These are phyloP conservation scores for Trichomalopsis sarcophagae DNA, from an alignment of 1,140 invertebrate species.

Conservation along the genomic window DNA sequence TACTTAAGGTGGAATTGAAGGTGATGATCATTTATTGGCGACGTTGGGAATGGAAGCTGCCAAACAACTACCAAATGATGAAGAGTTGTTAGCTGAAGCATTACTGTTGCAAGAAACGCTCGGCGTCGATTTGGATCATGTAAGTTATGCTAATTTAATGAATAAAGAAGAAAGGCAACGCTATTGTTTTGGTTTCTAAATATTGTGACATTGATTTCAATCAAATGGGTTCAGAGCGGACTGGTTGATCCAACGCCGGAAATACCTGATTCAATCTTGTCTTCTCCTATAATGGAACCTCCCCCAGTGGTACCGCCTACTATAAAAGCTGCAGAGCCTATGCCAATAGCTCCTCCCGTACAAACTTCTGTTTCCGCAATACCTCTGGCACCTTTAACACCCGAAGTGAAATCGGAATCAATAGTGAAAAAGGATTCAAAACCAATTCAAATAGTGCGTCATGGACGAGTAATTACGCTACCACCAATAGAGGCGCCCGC, in stretches of 20 bases:
- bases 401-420: constrained; percentile 9
- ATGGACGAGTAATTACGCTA: constrained; percentile 83
- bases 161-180: not conserved
- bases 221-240: constrained; percentile 25
- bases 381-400: not conserved
- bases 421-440: constrained; percentile 64
- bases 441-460: constrained; percentile 82
- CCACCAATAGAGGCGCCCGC: constrained; percentile 88
- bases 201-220: not conserved
- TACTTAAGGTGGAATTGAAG: constrained; percentile 68
- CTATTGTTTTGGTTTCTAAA: not conserved
- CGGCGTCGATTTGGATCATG: constrained; percentile 69
- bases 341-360: not conserved
- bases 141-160: constrained; percentile 54
- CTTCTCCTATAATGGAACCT: constrained; percentile 45
- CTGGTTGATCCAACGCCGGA: constrained; percentile 35
- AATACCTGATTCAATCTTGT: constrained; percentile 35
- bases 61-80: constrained; percentile 67
- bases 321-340: not conserved
- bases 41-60: constrained; percentile 70
- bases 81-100: constrained; percentile 72
- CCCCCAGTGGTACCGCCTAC: not conserved
- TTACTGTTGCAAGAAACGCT: constrained; percentile 73
- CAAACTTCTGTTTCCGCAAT: not conserved
- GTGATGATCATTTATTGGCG: constrained; percentile 70